Evolutionary conservation across 2,113 vertebrate species (phyloP).

Genomic region (Myiagra hebetior): DNA sequence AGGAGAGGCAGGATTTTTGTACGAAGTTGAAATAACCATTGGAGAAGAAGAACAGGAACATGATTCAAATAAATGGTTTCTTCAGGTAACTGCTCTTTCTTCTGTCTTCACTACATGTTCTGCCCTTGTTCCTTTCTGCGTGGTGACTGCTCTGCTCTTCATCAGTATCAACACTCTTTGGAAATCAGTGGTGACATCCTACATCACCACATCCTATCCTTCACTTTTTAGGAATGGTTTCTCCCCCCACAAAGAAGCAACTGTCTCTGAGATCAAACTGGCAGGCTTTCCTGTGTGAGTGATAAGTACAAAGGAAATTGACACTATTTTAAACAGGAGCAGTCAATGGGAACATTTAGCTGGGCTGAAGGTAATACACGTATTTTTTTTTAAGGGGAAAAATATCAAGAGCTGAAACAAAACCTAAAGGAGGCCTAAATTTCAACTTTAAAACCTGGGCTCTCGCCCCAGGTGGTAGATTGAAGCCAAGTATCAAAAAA

Average conservation of each 20-base stretch:
- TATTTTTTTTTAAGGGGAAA: background rate
- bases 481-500: background rate
- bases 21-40: background rate
- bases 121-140: background rate
- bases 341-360: background rate
- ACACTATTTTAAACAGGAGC: background rate
- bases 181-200: slow-evolving; percentile 7
- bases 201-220: background rate
- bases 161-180: background rate
- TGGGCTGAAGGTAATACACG: background rate
- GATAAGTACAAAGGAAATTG: background rate
- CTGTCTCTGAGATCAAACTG: background rate
- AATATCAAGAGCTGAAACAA: background rate
- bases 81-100: background rate
- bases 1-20: background rate
- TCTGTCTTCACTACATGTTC: background rate
- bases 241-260: background rate
- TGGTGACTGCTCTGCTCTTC: background rate
- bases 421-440: background rate
- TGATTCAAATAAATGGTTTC: background rate
- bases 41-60: background rate
- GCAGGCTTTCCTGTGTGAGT: background rate
- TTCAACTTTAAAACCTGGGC: background rate
- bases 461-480: background rate
- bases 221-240: background rate